Evolutionary conservation across 2,888 invertebrate genomes (phyloP), one percentile per base, ranked within the genome.

Genomic region (Dicycla oo): DNA sequence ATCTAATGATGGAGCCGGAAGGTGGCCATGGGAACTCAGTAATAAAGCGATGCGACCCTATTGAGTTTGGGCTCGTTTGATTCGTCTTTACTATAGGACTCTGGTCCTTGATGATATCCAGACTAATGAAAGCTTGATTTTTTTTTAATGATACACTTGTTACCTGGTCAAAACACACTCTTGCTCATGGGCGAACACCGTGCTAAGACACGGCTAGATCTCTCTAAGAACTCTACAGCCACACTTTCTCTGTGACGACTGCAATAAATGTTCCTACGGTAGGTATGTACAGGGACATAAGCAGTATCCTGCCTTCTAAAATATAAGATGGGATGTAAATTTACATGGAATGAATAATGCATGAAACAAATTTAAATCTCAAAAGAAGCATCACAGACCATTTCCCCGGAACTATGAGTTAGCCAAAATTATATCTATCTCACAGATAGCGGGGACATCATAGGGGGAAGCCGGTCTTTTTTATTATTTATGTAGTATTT

Each of bases 401-500:
- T 95, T 95, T 93, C 93, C 87, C 91, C 94, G 92, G 94, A 94
- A 94, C 94, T 93, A 93, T 91, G 92, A 85, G 88, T 89, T 90
- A 89, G 92, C 92, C 92, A 92, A 94, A 95, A 94, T 95, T 93
- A 91, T 90, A 90, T 93, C 91, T 83, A 85, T 85, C 84, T 76
- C 72, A 87, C 81, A 90, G 87, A 90, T 89, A 89, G 84, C 80
- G 88, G 91, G 87, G 86, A 88, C 82, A 82, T 80, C 81, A 84
- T 80, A 81, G 86, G 89, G 93, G 92, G 91, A 88, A 85, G 83
- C 79, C 72, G 65, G 64, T 51, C 63, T 87, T 92, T 94, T 94
- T 94, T 94, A 94, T 93, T 94, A 94, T 95, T 94, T 94, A 94
- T 95, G 93, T 94, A 93, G 95, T 94, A 95, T 95, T 95, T 95